These are phyloP conservation scores for Apomyelois bistriatella DNA, from an alignment of 2,888 invertebrate species.

Conservation along the genomic window DNA sequence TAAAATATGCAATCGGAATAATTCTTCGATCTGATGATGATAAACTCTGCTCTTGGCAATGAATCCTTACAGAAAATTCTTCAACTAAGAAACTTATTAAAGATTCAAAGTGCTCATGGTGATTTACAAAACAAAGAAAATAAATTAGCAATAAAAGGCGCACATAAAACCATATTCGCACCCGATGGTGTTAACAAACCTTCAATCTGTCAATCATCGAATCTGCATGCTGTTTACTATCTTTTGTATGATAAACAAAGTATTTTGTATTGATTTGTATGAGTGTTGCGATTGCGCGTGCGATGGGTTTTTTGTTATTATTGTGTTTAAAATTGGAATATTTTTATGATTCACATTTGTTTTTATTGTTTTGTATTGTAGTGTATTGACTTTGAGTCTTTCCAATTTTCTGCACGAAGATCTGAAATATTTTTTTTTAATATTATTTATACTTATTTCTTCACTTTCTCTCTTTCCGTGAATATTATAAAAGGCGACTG, in stretches of 20 bases:
- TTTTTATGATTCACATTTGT: slow-evolving; percentile 7
- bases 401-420: too few relatives aligned
- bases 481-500: too few relatives aligned
- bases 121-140: background rate
- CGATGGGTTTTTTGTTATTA: slow-evolving; percentile 10
- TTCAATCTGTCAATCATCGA: slow-evolving; percentile 24
- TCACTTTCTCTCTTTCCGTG: too few relatives aligned
- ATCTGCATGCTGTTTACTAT: slow-evolving; percentile 31
- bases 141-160: background rate
- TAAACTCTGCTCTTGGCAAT: too few relatives aligned
- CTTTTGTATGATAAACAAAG: slow-evolving; percentile 30
- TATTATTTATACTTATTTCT: too few relatives aligned
- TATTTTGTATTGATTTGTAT: slow-evolving; percentile 13
- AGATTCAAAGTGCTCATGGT: background rate
- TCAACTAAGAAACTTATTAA: background rate
- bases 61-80: background rate
- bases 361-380: background rate
- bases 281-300: slow-evolving; percentile 9
- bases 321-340: slow-evolving; percentile 8
- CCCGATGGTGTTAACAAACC: slow-evolving; percentile 27
- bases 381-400: too few relatives aligned
- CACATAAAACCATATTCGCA: background rate
- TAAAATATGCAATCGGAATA: too few relatives aligned
- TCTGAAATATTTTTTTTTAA: too few relatives aligned
- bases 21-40: too few relatives aligned